Percentiles rank a stretch among this genome's conserved stretches.
Conservation (phyloP, 2,113 vertebrate species). For the Ranitomeya variabilis region DNA sequence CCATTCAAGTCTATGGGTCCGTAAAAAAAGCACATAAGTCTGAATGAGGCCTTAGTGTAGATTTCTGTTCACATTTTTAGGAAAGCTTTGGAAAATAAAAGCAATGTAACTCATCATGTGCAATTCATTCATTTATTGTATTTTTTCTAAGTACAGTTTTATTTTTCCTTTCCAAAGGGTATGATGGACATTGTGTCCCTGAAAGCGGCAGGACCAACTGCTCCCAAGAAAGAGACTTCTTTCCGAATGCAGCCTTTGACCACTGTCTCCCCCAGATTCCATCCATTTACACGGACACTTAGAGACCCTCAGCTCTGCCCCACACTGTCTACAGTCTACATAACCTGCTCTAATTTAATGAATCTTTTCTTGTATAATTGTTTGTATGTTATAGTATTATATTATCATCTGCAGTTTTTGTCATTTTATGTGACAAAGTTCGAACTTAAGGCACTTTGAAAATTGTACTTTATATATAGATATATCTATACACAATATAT, state of each 20-base stretch:
- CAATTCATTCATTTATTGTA: no score
- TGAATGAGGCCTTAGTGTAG: no score
- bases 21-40: no score
- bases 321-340: neutral
- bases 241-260: slow-evolving; percentile 89
- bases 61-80: no score
- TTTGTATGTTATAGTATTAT: neutral
- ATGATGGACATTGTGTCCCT: slow-evolving; percentile 76
- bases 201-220: slow-evolving; percentile 79
- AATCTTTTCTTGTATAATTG: neutral
- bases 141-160: no score
- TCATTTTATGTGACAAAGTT: neutral
- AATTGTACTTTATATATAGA: slow-evolving; percentile 67
- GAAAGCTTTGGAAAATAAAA: no score
- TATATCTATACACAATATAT: neutral
- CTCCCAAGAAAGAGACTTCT: slow-evolving; percentile 88
- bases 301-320: slow-evolving; percentile 54
- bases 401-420: neutral
- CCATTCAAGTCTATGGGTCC: no score
- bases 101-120: no score
- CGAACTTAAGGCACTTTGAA: slow-evolving; percentile 70
- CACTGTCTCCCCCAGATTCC: slow-evolving; percentile 92
- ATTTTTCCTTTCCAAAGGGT: slow-evolving; percentile 73
- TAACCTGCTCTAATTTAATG: neutral
- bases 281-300: slow-evolving; percentile 93